These are phyloP conservation scores for Microctonus hyperodae DNA, from an alignment of 2,888 invertebrate genomes.

Conservation along the genomic window DNA sequence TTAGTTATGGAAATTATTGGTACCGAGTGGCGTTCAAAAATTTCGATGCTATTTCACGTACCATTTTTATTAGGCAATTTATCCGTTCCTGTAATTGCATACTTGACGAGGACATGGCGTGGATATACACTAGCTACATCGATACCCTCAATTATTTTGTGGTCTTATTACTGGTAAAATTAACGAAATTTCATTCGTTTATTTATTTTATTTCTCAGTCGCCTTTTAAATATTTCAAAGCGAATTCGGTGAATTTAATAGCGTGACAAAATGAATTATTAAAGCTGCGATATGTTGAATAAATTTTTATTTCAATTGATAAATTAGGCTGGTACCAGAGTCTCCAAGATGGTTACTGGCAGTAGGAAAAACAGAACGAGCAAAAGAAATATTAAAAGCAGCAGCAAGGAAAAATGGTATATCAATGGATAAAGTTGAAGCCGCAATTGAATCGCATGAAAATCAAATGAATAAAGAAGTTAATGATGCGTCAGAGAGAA, in stretches of 20 bases:
- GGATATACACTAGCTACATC: constrained; percentile 64
- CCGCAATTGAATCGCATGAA: constrained; percentile 52
- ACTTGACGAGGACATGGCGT: constrained; percentile 69
- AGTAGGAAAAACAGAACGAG: constrained; percentile 59
- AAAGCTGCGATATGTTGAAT: not conserved
- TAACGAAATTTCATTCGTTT: too few relatives aligned
- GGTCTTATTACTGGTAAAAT: constrained; percentile 65
- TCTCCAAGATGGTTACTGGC: constrained; percentile 65
- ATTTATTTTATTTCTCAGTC: too few relatives aligned
- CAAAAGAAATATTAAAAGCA: constrained; percentile 56
- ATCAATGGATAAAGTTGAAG: constrained; percentile 51
- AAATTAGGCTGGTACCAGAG: constrained; percentile 64
- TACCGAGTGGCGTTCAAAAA: constrained; percentile 61
- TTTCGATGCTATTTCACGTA: constrained; percentile 67
- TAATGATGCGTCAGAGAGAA: constrained; percentile 54
- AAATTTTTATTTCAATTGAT: not conserved
- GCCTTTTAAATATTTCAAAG: too few relatives aligned
- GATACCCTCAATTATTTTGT: constrained; percentile 62
- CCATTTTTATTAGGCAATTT: constrained; percentile 68
- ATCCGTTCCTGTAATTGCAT: constrained; percentile 68
- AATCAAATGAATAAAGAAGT: constrained; percentile 50
- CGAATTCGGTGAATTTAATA: too few relatives aligned
- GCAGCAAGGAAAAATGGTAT: constrained; percentile 62
- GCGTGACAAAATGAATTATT: too few relatives aligned
- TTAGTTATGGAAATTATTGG: constrained; percentile 70